phyloP scores from a whole-genome alignment of 2,797 vertebrate species.

The Telmatherina bonti region DNA sequence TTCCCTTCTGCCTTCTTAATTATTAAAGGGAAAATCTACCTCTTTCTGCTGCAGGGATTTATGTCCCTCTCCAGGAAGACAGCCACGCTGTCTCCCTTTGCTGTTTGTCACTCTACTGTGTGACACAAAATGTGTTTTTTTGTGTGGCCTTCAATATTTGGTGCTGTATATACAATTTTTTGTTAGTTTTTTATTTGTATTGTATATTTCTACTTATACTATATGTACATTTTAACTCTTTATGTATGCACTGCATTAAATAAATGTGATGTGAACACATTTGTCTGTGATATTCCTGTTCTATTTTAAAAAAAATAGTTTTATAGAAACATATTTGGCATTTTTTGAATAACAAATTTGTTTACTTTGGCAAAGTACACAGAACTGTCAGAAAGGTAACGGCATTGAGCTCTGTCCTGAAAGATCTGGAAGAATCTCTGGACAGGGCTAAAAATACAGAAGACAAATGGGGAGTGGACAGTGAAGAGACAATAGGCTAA shows the following conservation, averaged over 20 bases:
- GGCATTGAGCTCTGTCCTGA: background rate
- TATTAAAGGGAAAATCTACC: constrained; percentile 73
- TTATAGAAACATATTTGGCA: background rate
- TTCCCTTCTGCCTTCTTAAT: constrained; percentile 68
- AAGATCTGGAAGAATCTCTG: constrained; percentile 15
- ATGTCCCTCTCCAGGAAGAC: constrained; percentile 49
- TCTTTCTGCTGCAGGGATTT: constrained; percentile 67
- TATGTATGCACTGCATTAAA: constrained; percentile 63
- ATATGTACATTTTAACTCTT: constrained; percentile 68
- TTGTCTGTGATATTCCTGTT: constrained; percentile 8
- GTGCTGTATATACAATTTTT: constrained; percentile 78
- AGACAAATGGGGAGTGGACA: constrained; percentile 14
- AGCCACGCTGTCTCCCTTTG: constrained; percentile 61
- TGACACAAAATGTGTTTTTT: constrained; percentile 61
- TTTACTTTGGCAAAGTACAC: constrained; percentile 9
- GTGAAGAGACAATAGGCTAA: constrained; percentile 3
- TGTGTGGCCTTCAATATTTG: constrained; percentile 70
- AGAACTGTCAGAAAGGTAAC: background rate
- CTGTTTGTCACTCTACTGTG: constrained; percentile 57
- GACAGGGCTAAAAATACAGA: constrained; percentile 33
- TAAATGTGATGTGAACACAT: constrained; percentile 58
- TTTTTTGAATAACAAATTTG: background rate
- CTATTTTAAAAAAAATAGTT: background rate
- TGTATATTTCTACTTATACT: constrained; percentile 78
- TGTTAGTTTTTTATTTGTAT: constrained; percentile 79